Evolutionary conservation across 2,113 vertebrate genomes (phyloP).

Genomic region (Amia ocellicauda): DNA sequence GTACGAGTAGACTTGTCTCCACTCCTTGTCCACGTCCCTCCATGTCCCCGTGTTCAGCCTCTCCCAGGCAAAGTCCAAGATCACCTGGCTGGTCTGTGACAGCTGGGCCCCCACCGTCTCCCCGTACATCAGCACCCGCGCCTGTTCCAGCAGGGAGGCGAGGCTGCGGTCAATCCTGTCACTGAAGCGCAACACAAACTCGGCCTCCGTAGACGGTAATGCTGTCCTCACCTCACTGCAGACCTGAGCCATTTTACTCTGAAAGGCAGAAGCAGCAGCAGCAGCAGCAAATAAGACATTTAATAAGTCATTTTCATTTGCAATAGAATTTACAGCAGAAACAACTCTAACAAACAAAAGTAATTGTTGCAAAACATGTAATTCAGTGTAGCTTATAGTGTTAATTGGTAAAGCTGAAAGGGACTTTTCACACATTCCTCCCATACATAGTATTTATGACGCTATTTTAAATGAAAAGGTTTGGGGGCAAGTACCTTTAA

Average conservation of each 20-base stretch:
- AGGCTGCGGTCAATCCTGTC: constrained; percentile 60
- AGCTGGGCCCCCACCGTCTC: constrained; percentile 18
- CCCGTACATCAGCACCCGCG: constrained; percentile 56
- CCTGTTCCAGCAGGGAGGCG: constrained; percentile 50
- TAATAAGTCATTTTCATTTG: too few species aligned
- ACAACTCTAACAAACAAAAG: too few species aligned
- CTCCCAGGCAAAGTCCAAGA: constrained; percentile 85
- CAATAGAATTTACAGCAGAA: too few species aligned
- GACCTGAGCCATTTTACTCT: constrained; percentile 41
- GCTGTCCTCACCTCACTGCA: constrained; percentile 56
- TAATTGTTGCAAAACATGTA: too few species aligned
- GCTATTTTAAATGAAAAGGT: too few species aligned
- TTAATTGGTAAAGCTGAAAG: too few species aligned
- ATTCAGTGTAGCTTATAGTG: too few species aligned
- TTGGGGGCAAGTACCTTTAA: too few species aligned
- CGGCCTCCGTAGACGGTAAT: constrained; percentile 57
- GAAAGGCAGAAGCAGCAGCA: too few species aligned
- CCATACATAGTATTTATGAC: too few species aligned
- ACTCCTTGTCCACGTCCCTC: constrained; percentile 76
- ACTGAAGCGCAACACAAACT: constrained; percentile 57
- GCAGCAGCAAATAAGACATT: too few species aligned
- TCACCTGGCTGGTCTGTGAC: constrained; percentile 54
- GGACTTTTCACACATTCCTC: too few species aligned
- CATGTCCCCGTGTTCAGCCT: constrained; percentile 78
- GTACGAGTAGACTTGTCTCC: constrained; percentile 78